Percentiles rank a stretch among this genome's conserved stretches.
Conservation (phyloP, 2,888 invertebrate genomes). For the Hydropsyche betteni region DNA sequence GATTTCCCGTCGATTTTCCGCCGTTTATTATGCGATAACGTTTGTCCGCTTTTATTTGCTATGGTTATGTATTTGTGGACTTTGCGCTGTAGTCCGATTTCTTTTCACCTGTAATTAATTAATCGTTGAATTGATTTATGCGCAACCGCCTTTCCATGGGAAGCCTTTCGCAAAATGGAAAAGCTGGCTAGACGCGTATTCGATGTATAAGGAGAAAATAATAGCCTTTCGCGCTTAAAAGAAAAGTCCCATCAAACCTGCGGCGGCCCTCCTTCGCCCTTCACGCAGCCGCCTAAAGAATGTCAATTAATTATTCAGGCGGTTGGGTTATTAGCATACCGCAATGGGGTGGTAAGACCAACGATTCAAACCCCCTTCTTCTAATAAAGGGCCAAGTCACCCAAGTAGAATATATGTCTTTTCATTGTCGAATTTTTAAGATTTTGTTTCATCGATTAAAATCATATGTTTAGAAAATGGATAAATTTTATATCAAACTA, state of each 20-base stretch:
- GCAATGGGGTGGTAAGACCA: conserved; percentile 34
- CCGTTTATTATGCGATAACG: conserved; percentile 20
- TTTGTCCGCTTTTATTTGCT: conserved; percentile 28
- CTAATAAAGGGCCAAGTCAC: no score
- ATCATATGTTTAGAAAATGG: no score
- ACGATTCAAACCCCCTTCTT: background rate
- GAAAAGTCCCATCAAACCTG: conserved; percentile 50
- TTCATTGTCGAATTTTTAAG: background rate
- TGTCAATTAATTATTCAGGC: conserved; percentile 53
- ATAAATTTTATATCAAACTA: no score
- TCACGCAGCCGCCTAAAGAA: conserved; percentile 52
- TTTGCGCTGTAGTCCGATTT: background rate
- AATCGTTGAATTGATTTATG: conserved; percentile 20
- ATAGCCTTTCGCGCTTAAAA: conserved; percentile 52
- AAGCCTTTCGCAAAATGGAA: conserved; percentile 23
- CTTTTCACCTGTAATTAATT: conserved; percentile 26
- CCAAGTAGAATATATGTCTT: background rate
- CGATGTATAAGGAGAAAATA: conserved; percentile 46
- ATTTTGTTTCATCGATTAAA: no score
- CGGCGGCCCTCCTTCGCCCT: conserved; percentile 53
- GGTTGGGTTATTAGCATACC: conserved; percentile 52
- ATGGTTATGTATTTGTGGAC: background rate
- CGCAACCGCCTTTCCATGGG: background rate
- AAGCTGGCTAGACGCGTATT: background rate
- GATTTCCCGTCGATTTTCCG: conserved; percentile 31